Base-by-base conservation (phyloP, 2,888 invertebrate species). In the Harpalus rufipes region DNA sequence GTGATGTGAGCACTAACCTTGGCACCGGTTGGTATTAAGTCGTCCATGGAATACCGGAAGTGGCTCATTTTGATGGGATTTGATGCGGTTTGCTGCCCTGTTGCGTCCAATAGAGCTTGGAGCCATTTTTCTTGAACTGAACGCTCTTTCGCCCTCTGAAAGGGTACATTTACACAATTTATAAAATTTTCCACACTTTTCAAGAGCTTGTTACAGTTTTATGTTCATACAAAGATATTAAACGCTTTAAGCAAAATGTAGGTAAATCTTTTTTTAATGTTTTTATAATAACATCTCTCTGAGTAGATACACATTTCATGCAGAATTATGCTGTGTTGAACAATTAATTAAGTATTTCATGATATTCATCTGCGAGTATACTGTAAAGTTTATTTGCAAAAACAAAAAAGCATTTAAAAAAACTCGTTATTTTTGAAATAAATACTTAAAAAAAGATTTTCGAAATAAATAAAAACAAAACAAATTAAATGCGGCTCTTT, bases 111-210 rank as follows among this genome's bases (percentile, higher is more conserved):
- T 51, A 93, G 89, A 0, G 92, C 92, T 87, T 92, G 90, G 89
- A 93, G 90, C 93, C 93, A 93, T 86, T 90, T 90, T 85, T 92
- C 92, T 86, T 92, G 91, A n/a, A 91, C 90, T 8, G 89, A 88
- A 85, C 91, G 89, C 78, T 90, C 91, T 87, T 91, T 90, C 0
- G 92, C 92, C 87, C 92, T 90, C 93, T 93, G 87, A 14, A 90
- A 39, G 44, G 6, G 44, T 10, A 7, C 3, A 8, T 12, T 51
- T 51, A 10, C 44, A 44, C 8, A 8, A 51, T 51, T 12, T 12
- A 51, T 8, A 51, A 51, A 51, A 78, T 59, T 59, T 59, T 14
- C 32, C 7, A 58, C n/a, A 8, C 25, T 58, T 12, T 56, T 7
- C 32, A 32, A 5, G 32, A 32, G 5, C 5, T 32, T 32, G 32